phyloP scores from a whole-genome alignment of 2,888 invertebrate species.

The Teleogryllus oceanicus region DNA sequence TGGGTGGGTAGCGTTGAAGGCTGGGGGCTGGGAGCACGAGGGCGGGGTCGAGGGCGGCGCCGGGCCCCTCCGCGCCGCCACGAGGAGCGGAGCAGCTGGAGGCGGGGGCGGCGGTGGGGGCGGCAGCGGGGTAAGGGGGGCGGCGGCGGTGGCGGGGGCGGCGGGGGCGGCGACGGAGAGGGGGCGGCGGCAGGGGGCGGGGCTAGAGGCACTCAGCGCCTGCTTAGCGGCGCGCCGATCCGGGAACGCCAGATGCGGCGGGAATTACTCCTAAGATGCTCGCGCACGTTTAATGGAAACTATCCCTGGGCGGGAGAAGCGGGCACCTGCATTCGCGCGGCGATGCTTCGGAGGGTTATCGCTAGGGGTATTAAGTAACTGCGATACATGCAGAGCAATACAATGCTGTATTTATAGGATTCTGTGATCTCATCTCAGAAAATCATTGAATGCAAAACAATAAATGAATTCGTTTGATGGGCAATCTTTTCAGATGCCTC shows the following conservation, averaged over 20 bases:
- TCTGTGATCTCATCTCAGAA: too few species aligned
- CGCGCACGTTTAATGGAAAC: neutral
- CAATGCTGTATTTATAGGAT: too few species aligned
- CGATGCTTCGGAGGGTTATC: neutral
- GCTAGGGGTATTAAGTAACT: too few species aligned
- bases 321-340: neutral
- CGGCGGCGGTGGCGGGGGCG: neutral
- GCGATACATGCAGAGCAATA: too few species aligned
- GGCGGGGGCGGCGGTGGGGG: neutral
- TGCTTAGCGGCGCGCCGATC: slow-evolving; percentile 18
- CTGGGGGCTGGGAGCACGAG: too few species aligned
- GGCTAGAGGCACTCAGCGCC: neutral
- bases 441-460: too few species aligned
- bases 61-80: too few species aligned
- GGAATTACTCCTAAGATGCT: slow-evolving; percentile 11
- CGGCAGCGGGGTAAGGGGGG: neutral
- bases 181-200: neutral
- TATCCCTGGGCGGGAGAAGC: neutral
- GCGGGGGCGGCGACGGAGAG: neutral
- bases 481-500: too few species aligned
- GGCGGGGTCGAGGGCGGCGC: too few species aligned
- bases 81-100: neutral
- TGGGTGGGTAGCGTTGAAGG: too few species aligned
- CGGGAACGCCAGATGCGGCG: slow-evolving; percentile 8
- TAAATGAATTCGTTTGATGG: too few species aligned